Evolutionary conservation across 2,888 invertebrate genomes (phyloP).

Genomic region (Taenaris catops): DNA sequence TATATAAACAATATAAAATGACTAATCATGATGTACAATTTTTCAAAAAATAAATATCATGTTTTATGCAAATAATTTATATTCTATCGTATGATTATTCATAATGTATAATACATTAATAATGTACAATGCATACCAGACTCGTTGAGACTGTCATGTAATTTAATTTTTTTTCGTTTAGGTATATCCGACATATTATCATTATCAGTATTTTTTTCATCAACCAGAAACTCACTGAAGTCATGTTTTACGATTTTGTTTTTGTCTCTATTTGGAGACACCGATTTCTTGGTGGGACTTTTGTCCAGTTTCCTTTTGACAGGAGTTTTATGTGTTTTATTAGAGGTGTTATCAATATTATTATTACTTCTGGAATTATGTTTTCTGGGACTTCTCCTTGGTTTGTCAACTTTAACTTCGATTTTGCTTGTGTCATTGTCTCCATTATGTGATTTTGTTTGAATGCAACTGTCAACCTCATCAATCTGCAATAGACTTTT

Average conservation of each 20-base stretch:
- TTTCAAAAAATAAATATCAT: too few relatives aligned
- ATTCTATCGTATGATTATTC: too few relatives aligned
- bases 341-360: slow-evolving; percentile 8
- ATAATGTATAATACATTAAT: too few relatives aligned
- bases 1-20: too few relatives aligned
- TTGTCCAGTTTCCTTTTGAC: slow-evolving; percentile 17
- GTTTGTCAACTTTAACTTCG: slow-evolving; percentile 4
- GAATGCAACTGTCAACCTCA: slow-evolving; percentile 48
- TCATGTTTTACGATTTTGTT: slow-evolving; percentile 28
- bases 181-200: slow-evolving; percentile 13
- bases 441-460: slow-evolving; percentile 8
- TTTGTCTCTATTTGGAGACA: slow-evolving; percentile 11
- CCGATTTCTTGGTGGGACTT: slow-evolving; percentile 11
- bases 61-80: too few relatives aligned
- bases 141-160: slow-evolving; percentile 56
- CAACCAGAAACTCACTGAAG: slow-evolving; percentile 46
- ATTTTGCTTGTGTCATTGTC: slow-evolving; percentile 2
- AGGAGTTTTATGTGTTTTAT: too few relatives aligned
- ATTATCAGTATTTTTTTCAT: slow-evolving; percentile 23
- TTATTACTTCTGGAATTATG: slow-evolving; percentile 5
- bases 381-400: slow-evolving; percentile 4
- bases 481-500: slow-evolving; percentile 84
- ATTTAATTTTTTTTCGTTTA: slow-evolving; percentile 34
- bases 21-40: too few relatives aligned
- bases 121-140: slow-evolving; percentile 40